These are phyloP conservation scores for Hirtodrosophila trivittata DNA, from an alignment of 2,888 invertebrate genomes.

Conservation along the genomic window DNA sequence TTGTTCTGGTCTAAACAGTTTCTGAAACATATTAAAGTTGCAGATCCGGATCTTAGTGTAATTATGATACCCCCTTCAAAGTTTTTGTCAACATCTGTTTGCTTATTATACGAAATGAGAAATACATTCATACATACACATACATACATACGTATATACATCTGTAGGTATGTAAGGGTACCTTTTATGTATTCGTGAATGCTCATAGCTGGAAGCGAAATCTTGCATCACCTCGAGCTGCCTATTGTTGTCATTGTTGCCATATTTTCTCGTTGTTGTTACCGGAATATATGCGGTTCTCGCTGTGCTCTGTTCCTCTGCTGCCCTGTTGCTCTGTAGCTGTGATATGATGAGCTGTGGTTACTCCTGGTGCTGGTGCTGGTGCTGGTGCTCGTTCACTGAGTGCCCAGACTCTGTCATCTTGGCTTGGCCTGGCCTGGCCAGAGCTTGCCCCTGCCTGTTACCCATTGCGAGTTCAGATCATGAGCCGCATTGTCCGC, in stretches of 20 bases:
- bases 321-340: constrained; percentile 1
- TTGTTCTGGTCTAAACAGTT: too few species aligned
- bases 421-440: constrained; percentile 17
- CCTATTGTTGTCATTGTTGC: constrained; percentile 70
- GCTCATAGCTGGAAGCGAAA: constrained; percentile 25
- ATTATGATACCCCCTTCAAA: too few species aligned
- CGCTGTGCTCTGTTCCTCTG: constrained; percentile 6
- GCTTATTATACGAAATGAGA: too few species aligned
- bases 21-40: too few species aligned
- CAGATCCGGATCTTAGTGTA: too few species aligned
- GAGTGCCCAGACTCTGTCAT: constrained; percentile 30
- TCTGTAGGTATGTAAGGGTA: constrained; percentile 4
- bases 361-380: constrained; percentile 23
- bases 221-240: constrained; percentile 18
- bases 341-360: constrained; percentile 6
- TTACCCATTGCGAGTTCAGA: constrained; percentile 8
- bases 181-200: too few species aligned
- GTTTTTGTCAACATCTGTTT: too few species aligned
- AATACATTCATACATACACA: constrained; percentile 3
- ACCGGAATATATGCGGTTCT: constrained; percentile 23
- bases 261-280: constrained; percentile 45
- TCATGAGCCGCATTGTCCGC: constrained; percentile 36
- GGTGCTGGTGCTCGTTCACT: constrained; percentile 13
- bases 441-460: constrained; percentile 11
- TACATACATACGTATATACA: constrained; percentile 2